Evolutionary conservation across 2,797 vertebrate genomes (phyloP), one percentile per base, ranked within the genome.

Genomic region (Echiichthys vipera): DNA sequence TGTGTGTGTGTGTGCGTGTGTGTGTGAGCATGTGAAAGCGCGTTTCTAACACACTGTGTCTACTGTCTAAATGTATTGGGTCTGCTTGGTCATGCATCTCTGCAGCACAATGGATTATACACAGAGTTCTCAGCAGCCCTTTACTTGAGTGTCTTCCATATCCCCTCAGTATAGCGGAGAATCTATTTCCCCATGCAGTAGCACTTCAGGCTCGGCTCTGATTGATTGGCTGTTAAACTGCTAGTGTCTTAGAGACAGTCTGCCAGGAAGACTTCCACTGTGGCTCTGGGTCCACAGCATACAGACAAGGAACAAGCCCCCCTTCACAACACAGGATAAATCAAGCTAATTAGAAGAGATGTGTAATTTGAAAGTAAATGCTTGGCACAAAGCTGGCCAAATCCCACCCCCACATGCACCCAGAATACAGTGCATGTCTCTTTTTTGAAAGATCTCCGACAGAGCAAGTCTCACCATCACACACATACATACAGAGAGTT

Each of bases 141-240:
- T 74, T 46, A 71, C 83, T 83, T 40, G 46, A 86, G 76, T 69
- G 71, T 80, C 73, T 84, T 77, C 59, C 56, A 78, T 46, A 77
- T 57, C 54, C 47, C 58, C 64, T 66, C 49, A 29, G 71, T 68
- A 43, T 7, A 66, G 67, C 24, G 47, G 53, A 70, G 74, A 82
- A 77, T 82, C 79, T 68, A 73, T 78, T 83, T 71, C 64, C 80
- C 64, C 25, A 15, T 37, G 78, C 86, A 74, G 71, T 57, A 56
- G 77, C 71, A 85, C 79, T 84, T 74, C 68, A 78, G 76, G 64
- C 74, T 40, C 22, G 5, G 47, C 62, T 74, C 71, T 90, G 89
- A 92, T 89, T 88, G 88, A 91, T 91, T 71, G 80, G 71, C 84
- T 74, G 71, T 84, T 85, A 77, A 77, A 73, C 66, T 63, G 78